Conservation (phyloP, 2,797 vertebrate genomes). For the Lepus oiostolus region DNA sequence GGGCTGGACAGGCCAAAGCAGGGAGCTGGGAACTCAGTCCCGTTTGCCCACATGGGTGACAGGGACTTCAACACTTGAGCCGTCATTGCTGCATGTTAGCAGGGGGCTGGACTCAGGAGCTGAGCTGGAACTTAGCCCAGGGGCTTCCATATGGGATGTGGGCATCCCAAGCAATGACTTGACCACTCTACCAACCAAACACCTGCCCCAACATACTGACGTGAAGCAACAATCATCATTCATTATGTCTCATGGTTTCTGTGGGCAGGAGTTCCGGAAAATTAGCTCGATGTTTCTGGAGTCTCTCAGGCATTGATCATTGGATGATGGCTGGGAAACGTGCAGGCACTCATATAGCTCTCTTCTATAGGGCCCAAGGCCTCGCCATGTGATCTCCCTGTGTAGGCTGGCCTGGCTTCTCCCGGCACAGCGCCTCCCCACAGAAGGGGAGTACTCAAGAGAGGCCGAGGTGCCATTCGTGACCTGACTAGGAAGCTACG, state of each 20-base stretch:
- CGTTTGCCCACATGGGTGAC: no score
- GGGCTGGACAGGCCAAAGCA: no score
- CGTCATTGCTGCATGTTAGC: no score
- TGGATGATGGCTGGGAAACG: neutral
- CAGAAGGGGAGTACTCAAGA: neutral
- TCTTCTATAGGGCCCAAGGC: neutral
- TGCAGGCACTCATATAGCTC: neutral
- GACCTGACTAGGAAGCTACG: neutral
- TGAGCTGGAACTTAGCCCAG: no score
- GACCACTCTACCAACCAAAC: no score
- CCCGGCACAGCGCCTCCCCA: neutral
- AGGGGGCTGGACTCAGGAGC: no score
- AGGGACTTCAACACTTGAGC: no score
- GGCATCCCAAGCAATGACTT: no score
- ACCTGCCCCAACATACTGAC: neutral
- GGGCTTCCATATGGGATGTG: no score
- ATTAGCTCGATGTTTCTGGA: neutral
- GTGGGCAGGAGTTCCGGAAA: neutral
- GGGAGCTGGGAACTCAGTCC: no score
- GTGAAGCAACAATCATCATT: neutral
- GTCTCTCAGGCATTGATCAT: neutral
- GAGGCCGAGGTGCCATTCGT: neutral
- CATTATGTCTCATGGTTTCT: neutral
- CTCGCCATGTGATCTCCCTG: neutral
- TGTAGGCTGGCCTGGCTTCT: neutral